Conservation (phyloP, 2,113 vertebrate species). For the Triplophysa rosa region DNA sequence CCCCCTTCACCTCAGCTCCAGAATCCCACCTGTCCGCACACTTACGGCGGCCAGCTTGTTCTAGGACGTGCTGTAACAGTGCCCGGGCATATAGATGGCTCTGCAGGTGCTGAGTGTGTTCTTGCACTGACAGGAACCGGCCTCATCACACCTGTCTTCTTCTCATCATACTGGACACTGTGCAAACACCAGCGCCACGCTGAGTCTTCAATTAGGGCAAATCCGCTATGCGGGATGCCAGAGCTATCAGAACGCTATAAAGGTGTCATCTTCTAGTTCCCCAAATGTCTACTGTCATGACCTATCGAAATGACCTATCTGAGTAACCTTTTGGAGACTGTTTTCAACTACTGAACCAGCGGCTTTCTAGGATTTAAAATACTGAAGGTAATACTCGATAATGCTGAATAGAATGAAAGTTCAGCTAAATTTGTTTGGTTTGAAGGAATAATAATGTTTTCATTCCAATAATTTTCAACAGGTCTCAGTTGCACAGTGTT, state of each 20-base stretch:
- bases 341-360: background rate
- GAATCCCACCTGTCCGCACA: slow-evolving; percentile 32
- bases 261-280: slow-evolving; percentile 21
- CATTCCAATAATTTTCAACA: slow-evolving; percentile 48
- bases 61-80: slow-evolving; percentile 44
- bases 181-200: slow-evolving; percentile 25
- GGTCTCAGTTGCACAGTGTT: slow-evolving; percentile 50
- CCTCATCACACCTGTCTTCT: slow-evolving; percentile 42
- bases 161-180: slow-evolving; percentile 21
- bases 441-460: slow-evolving; percentile 48
- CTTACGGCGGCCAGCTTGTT: slow-evolving; percentile 18
- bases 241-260: slow-evolving; percentile 1
- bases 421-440: slow-evolving; percentile 23
- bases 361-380: slow-evolving; percentile 30
- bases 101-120: slow-evolving; percentile 34
- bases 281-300: slow-evolving; percentile 11
- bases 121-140: background rate
- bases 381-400: background rate
- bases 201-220: slow-evolving; percentile 36
- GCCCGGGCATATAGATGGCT: slow-evolving; percentile 38
- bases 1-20: slow-evolving; percentile 1
- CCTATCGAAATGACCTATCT: slow-evolving; percentile 10
- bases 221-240: background rate
- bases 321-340: slow-evolving; percentile 7
- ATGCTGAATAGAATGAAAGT: slow-evolving; percentile 7